Base-by-base conservation (phyloP, 2,888 invertebrate genomes). In the Pogonocherus hispidulus region DNA sequence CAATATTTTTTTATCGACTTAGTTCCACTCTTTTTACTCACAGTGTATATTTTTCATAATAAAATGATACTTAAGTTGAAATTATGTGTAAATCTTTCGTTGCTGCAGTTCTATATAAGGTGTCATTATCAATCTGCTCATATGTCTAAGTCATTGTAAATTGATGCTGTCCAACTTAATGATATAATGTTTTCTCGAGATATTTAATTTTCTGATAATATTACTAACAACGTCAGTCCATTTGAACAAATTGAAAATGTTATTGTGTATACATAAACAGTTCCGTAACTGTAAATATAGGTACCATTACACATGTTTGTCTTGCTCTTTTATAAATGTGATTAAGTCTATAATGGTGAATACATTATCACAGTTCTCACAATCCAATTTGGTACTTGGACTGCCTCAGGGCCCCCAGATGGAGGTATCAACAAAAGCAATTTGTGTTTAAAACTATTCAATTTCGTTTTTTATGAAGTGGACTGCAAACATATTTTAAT, bases 301-400 rank as follows among this genome's bases (percentile, higher is more conserved):
- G 35, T 19, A 59, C 22, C 44, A 59, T 46, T 59, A 32, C 44
- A 35, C 22, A 62, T 62, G 16, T 62, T 59, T 32, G 22, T 49
- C 19, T 27, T 37, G 11, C 23, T 22, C 16, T 22, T 51, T 62
- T 37, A 51, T 51, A 51, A 51, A 47, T 27, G 37, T 19, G 19
- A 62, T 51, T 49, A 51, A 27, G 35, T 22, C 20, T 22, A n/a
- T 62, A 62, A 62, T 62, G 62, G 22, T 23, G 51, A 51, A 51
- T 51, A 51, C 37, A 60, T 60, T 59, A 62, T 51, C 49, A 62
- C 51, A 62, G 37, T 51, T 62, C 62, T 62, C 62, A 62, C 62
- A 62, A 51, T 51, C 51, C 62, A 62, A 62, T 62, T 49, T 51
- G 32, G 37, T 62, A 32, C 51, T 22, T 51, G 20, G 0, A 22